Evolutionary conservation across 2,113 vertebrate species (phyloP).

Genomic region (Tetrao urogallus): DNA sequence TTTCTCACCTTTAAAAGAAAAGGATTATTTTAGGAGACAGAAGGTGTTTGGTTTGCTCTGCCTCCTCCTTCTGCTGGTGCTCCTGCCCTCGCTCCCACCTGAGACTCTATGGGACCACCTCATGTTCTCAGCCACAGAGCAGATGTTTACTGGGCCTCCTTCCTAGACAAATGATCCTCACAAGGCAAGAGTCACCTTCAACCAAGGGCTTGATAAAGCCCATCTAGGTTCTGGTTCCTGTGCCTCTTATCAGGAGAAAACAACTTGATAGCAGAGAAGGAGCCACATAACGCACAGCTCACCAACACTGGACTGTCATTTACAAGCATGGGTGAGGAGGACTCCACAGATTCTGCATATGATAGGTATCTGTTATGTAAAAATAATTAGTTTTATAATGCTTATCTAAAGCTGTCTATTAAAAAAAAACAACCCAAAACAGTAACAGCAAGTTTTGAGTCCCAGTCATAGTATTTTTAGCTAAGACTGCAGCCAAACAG

Average conservation of each 20-base stretch:
- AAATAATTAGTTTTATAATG: not conserved
- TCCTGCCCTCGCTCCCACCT: not conserved
- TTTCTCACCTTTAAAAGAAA: constrained; percentile 89
- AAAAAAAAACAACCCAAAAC: not conserved
- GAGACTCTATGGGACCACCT: accelerated
- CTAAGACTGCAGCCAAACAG: not conserved
- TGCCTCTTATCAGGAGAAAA: not conserved
- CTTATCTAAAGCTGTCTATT: not conserved
- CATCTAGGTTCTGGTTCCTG: not conserved
- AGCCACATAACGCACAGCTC: not conserved
- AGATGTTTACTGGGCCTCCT: not conserved
- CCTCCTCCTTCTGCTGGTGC: not conserved
- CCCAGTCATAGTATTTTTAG: not conserved
- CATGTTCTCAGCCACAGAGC: not conserved
- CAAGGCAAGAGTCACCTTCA: not conserved
- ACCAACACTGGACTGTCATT: not conserved
- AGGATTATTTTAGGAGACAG: not conserved
- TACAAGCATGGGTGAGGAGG: not conserved
- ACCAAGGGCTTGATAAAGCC: accelerated
- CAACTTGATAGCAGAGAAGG: not conserved
- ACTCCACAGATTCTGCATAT: not conserved
- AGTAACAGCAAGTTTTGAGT: not conserved
- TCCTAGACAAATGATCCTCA: not conserved
- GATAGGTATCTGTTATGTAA: not conserved
- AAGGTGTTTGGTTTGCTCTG: not conserved